phyloP scores from a whole-genome alignment of 2,888 invertebrate species.

The Leptura quadrifasciata region DNA sequence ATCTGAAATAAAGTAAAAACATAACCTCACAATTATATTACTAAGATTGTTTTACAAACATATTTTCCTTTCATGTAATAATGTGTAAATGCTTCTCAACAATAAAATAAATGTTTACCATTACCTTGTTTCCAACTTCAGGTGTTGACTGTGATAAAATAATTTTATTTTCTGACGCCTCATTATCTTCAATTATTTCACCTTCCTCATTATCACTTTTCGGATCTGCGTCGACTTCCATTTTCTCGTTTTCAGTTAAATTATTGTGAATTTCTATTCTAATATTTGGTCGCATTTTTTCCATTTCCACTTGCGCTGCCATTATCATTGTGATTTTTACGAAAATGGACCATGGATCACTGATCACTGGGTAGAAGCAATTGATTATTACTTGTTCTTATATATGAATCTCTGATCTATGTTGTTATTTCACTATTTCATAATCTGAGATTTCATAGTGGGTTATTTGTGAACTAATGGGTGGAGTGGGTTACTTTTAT shows the following conservation, averaged over 20 bases:
- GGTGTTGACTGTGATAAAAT: constrained; percentile 19
- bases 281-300: constrained; percentile 70
- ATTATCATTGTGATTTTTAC: constrained; percentile 5
- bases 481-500: too few relatives aligned
- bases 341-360: neutral
- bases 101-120: neutral
- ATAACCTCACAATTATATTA: constrained; percentile 22
- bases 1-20: constrained; percentile 53
- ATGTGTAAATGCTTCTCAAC: neutral
- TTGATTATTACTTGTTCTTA: too few relatives aligned
- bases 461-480: too few relatives aligned
- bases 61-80: constrained; percentile 11
- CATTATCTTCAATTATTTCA: constrained; percentile 68
- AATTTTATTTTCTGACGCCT: constrained; percentile 44
- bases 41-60: neutral
- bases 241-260: constrained; percentile 68
- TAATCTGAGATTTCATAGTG: too few relatives aligned
- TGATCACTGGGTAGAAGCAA: too few relatives aligned
- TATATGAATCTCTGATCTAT: too few relatives aligned
- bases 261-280: constrained; percentile 74
- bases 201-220: constrained; percentile 70
- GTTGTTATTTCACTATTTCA: too few relatives aligned
- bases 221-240: constrained; percentile 73
- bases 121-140: constrained; percentile 26
- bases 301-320: constrained; percentile 47